Percentiles rank a stretch among this genome's conserved stretches.
Conservation (phyloP, 2,888 invertebrate genomes). For the Phasia obesa region DNA sequence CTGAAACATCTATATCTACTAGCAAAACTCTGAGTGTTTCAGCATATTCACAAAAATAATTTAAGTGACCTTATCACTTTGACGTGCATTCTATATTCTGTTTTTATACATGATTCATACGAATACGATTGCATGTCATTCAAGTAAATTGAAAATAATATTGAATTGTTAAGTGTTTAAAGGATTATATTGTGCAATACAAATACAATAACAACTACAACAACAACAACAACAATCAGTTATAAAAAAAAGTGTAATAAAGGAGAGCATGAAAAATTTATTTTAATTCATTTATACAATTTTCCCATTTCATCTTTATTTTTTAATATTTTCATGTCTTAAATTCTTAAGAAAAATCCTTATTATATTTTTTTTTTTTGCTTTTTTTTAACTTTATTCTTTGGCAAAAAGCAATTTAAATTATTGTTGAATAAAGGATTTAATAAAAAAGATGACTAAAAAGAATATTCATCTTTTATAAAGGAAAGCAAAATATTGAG, state of each 20-base stretch:
- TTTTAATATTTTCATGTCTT: constrained; percentile 26
- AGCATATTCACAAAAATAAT: neutral
- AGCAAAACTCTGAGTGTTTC: too few species aligned
- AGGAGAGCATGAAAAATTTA: constrained; percentile 39
- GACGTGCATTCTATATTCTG: neutral
- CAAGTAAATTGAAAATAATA: constrained; percentile 70
- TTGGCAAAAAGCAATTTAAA: constrained; percentile 33
- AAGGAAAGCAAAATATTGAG: neutral
- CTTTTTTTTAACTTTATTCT: constrained; percentile 1
- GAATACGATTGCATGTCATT: constrained; percentile 63
- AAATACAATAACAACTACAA: constrained; percentile 25
- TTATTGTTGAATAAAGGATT: constrained; percentile 42
- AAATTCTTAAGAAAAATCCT: constrained; percentile 53
- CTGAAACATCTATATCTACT: too few species aligned
- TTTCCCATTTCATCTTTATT: constrained; percentile 29
- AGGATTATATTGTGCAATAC: constrained; percentile 64
- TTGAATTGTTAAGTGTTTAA: constrained; percentile 69
- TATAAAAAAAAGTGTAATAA: constrained; percentile 35
- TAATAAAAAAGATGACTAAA: constrained; percentile 5
- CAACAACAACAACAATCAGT: constrained; percentile 11
- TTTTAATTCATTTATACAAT: constrained; percentile 62
- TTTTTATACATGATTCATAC: constrained; percentile 20
- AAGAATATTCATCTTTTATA: neutral
- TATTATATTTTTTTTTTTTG: neutral
- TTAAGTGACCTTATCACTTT: neutral